phyloP scores from a whole-genome alignment of 2,888 invertebrate species.

The Alsophila aescularia region DNA sequence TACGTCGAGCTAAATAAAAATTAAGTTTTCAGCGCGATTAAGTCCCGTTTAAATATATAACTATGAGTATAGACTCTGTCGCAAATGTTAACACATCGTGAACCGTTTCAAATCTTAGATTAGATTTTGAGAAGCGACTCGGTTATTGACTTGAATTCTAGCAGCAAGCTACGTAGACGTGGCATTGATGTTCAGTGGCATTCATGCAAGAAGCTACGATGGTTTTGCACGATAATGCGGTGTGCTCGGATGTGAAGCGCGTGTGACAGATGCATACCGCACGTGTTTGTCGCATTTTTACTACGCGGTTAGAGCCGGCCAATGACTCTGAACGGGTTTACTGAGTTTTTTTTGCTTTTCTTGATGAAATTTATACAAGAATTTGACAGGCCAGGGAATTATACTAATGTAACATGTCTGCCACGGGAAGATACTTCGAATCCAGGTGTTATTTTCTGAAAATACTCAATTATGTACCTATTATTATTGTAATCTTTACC shows the following conservation, averaged over 20 bases:
- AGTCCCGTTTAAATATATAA: no score
- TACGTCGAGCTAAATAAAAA: no score
- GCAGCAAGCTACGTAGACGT: neutral
- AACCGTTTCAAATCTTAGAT: no score
- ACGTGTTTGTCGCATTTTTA: slow-evolving; percentile 24
- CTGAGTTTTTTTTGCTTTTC: neutral
- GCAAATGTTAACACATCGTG: no score
- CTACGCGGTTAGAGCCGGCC: neutral
- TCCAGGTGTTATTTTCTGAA: no score
- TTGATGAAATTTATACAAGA: neutral
- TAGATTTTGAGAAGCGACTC: no score
- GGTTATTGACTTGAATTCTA: neutral
- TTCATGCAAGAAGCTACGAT: slow-evolving; percentile 2
- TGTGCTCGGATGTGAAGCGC: slow-evolving; percentile 26
- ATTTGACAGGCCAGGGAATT: neutral
- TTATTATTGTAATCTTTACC: no score
- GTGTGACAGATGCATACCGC: slow-evolving; percentile 27
- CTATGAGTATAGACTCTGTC: no score
- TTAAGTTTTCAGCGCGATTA: no score
- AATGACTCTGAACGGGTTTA: neutral
- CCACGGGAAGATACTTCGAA: no score
- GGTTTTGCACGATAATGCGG: slow-evolving; percentile 8
- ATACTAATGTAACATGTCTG: neutral
- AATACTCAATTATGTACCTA: no score
- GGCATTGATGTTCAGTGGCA: neutral